Evolutionary conservation across 2,797 vertebrate genomes (phyloP).

Genomic region (Argyrosomus regius): DNA sequence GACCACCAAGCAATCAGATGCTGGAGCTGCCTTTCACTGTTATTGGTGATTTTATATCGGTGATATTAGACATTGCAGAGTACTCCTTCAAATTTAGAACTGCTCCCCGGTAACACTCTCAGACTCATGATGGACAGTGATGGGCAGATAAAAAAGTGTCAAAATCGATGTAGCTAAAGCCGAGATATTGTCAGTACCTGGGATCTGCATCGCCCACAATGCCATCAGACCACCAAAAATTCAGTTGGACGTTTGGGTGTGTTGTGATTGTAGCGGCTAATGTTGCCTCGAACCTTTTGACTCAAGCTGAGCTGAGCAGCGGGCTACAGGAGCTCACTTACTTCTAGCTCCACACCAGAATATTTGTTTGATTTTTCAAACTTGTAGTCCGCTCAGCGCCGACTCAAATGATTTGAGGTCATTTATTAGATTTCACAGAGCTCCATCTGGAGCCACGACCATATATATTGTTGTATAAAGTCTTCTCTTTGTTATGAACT

Average conservation of each 20-base stretch:
- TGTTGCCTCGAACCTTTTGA: not conserved
- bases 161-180: not conserved
- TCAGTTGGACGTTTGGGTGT: not conserved
- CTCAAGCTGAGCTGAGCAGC: not conserved
- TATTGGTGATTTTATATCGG: too few species aligned
- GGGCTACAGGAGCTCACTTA: not conserved
- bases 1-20: not conserved
- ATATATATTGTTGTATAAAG: too few species aligned
- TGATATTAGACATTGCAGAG: too few species aligned
- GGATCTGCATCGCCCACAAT: not conserved
- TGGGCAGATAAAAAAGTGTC: too few species aligned
- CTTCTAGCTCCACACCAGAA: not conserved
- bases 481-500: not conserved
- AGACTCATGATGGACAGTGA: not conserved
- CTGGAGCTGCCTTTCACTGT: not conserved
- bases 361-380: not conserved
- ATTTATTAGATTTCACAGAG: not conserved
- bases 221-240: not conserved
- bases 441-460: not conserved
- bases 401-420: not conserved
- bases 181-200: not conserved
- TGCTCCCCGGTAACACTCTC: not conserved
- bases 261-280: not conserved
- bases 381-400: not conserved
- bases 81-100: not conserved